Evolutionary conservation across 2,113 vertebrate species (phyloP), one percentile per base, ranked within the genome.

Genomic region (Dolichallabes microphthalmus): DNA sequence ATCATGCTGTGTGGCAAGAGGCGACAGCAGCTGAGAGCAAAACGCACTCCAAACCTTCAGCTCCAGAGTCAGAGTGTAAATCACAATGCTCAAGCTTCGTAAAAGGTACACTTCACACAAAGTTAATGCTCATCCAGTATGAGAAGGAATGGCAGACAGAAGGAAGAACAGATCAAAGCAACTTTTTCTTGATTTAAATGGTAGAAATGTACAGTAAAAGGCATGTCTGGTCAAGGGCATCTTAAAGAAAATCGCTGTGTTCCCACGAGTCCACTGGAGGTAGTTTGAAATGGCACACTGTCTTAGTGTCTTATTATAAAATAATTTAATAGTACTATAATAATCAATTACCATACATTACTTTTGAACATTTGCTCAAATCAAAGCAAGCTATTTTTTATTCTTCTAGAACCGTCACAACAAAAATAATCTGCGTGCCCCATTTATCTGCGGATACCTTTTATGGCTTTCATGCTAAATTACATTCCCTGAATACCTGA

Each of bases 11-110:
- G 89, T 87, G 87, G 88, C 93, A 91, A 94, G 87, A 87, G 93
- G 90, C 89, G 89, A 90, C 85, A 88, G 91, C 93, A 94, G 94
- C 93, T 94, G 93, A 93, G 82, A 55, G 39, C 39, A 88, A 80
- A 69, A 86, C 12, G 3, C 11, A 10, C 30, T 61, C 20, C 50
- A 85, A 8, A 27, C 32, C 66, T 63, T 6, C 25, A 82, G 87
- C 52, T 76, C 25, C 27, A 76, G 61, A 69, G 45, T 80, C 87
- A 22, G 57, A 27, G 61, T 58, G 66, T 80, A 71, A 78, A 85
- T 22, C 17, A 80, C 32, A 15, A 5, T 14, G 57, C 22, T 14
- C 11, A 45, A 45, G 25, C 50, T 73, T 3, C 11, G 60, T 14
- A 58, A 39, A 25, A 60, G 12, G 14, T 17, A 1, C 3, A 63